Percentiles rank a stretch among this genome's conserved stretches.
phyloP scores from a whole-genome alignment of 1,140 invertebrate species.

The Saccostrea echinata region DNA sequence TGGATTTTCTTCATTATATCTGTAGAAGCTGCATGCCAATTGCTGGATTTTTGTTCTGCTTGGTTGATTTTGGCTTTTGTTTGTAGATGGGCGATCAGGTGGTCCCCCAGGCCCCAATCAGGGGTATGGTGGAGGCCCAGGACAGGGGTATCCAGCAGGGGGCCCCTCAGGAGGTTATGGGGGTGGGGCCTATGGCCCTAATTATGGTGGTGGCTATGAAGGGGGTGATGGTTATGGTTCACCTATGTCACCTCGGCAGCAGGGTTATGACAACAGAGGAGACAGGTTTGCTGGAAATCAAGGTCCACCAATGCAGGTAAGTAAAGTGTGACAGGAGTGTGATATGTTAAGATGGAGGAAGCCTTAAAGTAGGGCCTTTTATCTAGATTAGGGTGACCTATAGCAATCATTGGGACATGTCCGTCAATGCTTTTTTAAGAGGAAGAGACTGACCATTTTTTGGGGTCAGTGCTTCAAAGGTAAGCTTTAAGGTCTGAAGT shows the following conservation, averaged over 20 bases:
- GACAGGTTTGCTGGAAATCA: slow-evolving; percentile 47
- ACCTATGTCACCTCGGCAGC: slow-evolving; percentile 27
- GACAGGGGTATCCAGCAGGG: not conserved
- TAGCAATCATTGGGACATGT: too few relatives aligned
- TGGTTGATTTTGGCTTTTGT: not conserved
- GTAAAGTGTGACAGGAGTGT: not conserved
- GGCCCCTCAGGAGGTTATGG: slow-evolving; percentile 45
- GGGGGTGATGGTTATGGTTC: slow-evolving; percentile 50
- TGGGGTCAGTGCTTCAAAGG: too few relatives aligned
- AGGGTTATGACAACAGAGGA: slow-evolving; percentile 29
- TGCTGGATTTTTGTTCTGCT: slow-evolving; percentile 5
- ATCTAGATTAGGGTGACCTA: too few relatives aligned
- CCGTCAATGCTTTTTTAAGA: too few relatives aligned
- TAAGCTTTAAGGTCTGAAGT: too few relatives aligned
- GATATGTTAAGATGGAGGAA: too few relatives aligned
- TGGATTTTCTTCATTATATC: not conserved
- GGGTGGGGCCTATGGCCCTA: slow-evolving; percentile 8
- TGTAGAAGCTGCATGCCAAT: not conserved
- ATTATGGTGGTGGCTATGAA: slow-evolving; percentile 49
- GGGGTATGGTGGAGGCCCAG: slow-evolving; percentile 22
- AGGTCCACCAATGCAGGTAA: slow-evolving; percentile 41
- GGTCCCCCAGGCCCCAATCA: slow-evolving; percentile 52
- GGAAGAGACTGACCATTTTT: too few relatives aligned
- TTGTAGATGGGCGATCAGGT: slow-evolving; percentile 50
- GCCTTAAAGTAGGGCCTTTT: too few relatives aligned